Evolutionary conservation across 2,113 vertebrate genomes (phyloP).

Genomic region (Crotophaga sulcirostris): DNA sequence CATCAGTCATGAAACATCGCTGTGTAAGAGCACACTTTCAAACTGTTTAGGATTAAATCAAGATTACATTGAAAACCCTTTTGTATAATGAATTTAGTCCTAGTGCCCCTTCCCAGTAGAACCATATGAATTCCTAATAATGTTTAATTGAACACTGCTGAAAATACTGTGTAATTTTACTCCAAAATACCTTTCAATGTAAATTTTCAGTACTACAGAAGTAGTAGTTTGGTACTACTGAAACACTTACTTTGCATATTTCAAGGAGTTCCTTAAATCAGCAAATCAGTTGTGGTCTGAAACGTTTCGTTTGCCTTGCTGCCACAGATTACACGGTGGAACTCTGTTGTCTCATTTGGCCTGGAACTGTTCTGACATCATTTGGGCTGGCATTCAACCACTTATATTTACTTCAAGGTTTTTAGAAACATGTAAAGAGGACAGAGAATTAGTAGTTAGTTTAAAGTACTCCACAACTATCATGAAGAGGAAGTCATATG

Average conservation of each 20-base stretch:
- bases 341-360: neutral
- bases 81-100: neutral
- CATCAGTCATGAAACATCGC: constrained; percentile 96
- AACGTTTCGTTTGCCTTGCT: neutral
- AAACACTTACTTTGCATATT: neutral
- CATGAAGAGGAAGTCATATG: neutral
- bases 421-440: neutral
- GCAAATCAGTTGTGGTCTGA: neutral
- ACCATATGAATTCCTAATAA: neutral
- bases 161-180: neutral
- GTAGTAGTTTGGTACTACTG: neutral
- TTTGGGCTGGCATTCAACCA: neutral
- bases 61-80: neutral
- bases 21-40: constrained; percentile 83
- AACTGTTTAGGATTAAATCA: neutral
- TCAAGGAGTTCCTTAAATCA: neutral
- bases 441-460: neutral
- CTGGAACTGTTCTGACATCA: neutral
- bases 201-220: neutral
- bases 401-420: neutral
- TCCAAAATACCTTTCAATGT: neutral
- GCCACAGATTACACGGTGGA: neutral
- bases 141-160: neutral
- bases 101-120: neutral
- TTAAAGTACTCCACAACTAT: neutral